Conservation (phyloP, 2,113 vertebrate genomes). For the Calyptomena viridis region DNA sequence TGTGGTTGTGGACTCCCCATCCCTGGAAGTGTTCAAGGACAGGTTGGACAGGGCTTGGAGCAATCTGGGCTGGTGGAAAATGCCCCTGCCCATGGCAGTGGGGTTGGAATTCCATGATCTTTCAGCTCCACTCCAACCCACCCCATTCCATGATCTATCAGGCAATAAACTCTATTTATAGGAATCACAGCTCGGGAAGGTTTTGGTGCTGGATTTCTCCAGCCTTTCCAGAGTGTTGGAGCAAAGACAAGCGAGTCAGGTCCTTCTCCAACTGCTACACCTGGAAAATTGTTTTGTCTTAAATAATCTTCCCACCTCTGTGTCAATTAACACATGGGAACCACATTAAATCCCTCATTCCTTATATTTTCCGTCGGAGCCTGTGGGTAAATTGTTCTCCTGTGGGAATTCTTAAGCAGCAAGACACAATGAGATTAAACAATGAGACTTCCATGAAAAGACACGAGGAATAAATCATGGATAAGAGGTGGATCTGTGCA, state of each 20-base stretch:
- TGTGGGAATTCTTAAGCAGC: neutral
- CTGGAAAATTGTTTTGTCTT: neutral
- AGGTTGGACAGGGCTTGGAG: accelerated
- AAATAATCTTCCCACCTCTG: neutral
- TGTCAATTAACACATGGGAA: neutral
- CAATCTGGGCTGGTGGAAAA: neutral
- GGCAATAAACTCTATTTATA: neutral
- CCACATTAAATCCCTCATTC: neutral
- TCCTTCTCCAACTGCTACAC: neutral
- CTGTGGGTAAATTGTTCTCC: slow-evolving; percentile 41
- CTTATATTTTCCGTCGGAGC: slow-evolving; percentile 23
- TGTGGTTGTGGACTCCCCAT: neutral
- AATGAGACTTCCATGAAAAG: neutral
- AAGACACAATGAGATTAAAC: slow-evolving; percentile 42
- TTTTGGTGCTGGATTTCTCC: neutral
- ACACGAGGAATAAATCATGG: neutral
- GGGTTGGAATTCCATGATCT: neutral
- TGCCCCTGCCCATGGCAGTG: neutral
- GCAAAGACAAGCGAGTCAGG: neutral
- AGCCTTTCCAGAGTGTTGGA: neutral
- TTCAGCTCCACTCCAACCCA: neutral
- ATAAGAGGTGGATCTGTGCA: neutral
- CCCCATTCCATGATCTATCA: neutral
- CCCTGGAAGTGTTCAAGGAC: neutral
- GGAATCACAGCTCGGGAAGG: neutral